Percentiles rank a stretch among this genome's conserved stretches.
Conservation (phyloP, 2,888 invertebrate genomes). For the Serripes groenlandicus region DNA sequence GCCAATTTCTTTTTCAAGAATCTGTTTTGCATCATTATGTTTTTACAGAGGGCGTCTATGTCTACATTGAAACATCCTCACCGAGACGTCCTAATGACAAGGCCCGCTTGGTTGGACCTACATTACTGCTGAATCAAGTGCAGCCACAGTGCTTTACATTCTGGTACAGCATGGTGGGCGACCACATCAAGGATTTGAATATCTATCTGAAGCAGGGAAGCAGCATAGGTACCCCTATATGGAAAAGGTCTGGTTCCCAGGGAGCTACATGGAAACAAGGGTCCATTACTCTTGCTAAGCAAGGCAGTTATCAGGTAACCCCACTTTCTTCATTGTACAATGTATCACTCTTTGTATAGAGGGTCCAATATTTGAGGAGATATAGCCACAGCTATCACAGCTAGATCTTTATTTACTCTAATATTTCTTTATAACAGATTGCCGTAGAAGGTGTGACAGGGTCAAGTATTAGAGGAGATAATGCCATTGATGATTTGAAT, state of each 20-base stretch:
- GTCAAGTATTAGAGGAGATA: no score
- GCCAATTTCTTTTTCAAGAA: neutral
- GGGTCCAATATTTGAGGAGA: no score
- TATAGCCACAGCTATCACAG: no score
- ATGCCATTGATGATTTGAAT: no score
- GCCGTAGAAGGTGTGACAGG: no score
- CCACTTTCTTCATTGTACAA: neutral
- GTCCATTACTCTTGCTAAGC: constrained; percentile 57
- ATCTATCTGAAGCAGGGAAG: constrained; percentile 63
- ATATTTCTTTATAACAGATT: no score
- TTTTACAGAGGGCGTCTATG: constrained; percentile 77
- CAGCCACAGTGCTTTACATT: constrained; percentile 76
- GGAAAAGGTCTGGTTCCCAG: constrained; percentile 72
- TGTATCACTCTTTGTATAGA: neutral
- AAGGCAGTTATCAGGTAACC: constrained; percentile 44
- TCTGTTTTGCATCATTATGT: neutral
- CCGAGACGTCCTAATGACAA: constrained; percentile 88
- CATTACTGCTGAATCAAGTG: constrained; percentile 50
- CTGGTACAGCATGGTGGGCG: constrained; percentile 83
- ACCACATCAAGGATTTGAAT: constrained; percentile 71
- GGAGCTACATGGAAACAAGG: constrained; percentile 73
- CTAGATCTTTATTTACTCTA: no score
- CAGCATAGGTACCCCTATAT: constrained; percentile 67
- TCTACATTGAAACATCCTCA: constrained; percentile 86
- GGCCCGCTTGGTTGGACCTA: constrained; percentile 86